These are phyloP conservation scores for Papilio elwesi DNA, from an alignment of 2,888 invertebrate species.

Conservation along the genomic window DNA sequence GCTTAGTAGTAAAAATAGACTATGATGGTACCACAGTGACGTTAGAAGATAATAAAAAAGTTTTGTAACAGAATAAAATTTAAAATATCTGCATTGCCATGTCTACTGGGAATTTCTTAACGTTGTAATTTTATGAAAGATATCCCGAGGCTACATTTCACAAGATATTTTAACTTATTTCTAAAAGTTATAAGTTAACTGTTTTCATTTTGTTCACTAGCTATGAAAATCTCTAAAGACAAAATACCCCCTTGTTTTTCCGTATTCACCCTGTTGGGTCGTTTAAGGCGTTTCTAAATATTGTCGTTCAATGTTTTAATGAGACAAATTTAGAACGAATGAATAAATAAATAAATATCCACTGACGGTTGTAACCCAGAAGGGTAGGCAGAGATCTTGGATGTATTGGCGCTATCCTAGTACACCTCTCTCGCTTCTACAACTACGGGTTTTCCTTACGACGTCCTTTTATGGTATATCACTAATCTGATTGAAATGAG, in stretches of 20 bases:
- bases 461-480: too few species aligned
- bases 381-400: too few species aligned
- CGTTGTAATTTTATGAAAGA: conserved; percentile 8
- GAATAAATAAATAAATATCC: too few species aligned
- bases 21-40: neutral
- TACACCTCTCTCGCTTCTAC: too few species aligned
- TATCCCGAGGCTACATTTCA: conserved; percentile 15
- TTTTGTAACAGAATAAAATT: neutral
- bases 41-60: neutral
- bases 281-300: too few species aligned
- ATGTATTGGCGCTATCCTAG: too few species aligned
- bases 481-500: too few species aligned
- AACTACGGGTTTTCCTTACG: too few species aligned
- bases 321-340: too few species aligned
- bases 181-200: conserved; percentile 14
- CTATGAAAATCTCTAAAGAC: conserved; percentile 9
- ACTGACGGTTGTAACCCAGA: too few species aligned
- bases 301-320: too few species aligned
- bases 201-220: conserved; percentile 16
- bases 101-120: neutral
- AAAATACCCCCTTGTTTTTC: neutral
- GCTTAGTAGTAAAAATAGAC: too few species aligned
- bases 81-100: neutral
- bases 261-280: neutral
- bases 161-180: conserved; percentile 2